Percentiles rank a stretch among this genome's conserved stretches.
Evolutionary conservation across 1,140 invertebrate genomes (phyloP).

Genomic region (Nephila pilipes): DNA sequence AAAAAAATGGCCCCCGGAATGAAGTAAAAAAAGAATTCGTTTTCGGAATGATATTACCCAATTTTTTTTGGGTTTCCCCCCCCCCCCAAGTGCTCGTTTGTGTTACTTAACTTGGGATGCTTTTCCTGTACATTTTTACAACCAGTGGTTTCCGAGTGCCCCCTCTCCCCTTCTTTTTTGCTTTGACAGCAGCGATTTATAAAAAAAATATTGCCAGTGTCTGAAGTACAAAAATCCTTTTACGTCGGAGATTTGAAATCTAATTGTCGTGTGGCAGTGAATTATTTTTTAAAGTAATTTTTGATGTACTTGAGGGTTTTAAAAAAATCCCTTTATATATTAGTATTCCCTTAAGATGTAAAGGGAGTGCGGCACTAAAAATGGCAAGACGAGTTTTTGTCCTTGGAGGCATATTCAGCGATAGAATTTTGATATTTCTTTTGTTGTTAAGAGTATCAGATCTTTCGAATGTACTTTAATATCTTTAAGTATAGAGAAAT

Average conservation of each 20-base stretch:
- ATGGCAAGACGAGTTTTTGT: no score
- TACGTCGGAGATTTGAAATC: neutral
- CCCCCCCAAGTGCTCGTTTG: constrained; percentile 19
- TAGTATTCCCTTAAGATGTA: neutral
- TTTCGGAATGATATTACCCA: constrained; percentile 4
- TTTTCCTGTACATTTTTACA: neutral
- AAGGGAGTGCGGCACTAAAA: neutral
- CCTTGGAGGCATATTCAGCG: no score
- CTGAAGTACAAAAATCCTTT: neutral
- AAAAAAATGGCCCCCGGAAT: neutral
- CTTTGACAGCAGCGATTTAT: neutral
- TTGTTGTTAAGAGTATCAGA: no score
- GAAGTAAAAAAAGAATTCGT: constrained; percentile 15
- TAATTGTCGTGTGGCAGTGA: neutral
- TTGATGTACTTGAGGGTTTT: neutral
- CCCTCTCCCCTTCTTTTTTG: neutral
- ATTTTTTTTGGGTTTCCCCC: neutral
- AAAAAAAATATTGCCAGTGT: neutral
- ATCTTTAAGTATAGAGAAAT: no score
- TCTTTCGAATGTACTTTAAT: no score
- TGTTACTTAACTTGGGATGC: constrained; percentile 10
- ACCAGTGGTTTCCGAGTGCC: neutral
- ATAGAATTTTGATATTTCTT: no score
- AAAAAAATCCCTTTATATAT: neutral
- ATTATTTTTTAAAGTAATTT: neutral